These are phyloP conservation scores for Dysdera silvatica DNA, from an alignment of 1,140 invertebrate genomes.

Conservation along the genomic window DNA sequence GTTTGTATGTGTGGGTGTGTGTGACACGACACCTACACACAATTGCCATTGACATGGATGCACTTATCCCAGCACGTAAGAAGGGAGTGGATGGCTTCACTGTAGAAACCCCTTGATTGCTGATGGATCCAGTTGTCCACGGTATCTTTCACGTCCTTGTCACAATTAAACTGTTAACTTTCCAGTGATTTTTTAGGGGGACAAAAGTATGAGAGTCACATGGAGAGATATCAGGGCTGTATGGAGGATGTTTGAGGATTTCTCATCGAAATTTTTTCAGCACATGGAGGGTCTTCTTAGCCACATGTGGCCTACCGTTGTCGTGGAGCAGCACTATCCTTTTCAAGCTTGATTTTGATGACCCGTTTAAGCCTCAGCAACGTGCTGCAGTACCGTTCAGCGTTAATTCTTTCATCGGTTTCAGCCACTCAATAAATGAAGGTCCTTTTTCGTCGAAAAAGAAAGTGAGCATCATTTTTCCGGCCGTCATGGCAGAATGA, in stretches of 20 bases:
- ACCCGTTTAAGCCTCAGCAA: neutral
- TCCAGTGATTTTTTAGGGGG: no score
- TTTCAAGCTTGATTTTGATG: neutral
- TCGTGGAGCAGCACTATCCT: neutral
- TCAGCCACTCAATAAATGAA: no score
- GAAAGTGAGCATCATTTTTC: no score
- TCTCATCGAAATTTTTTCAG: no score
- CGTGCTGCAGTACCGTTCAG: neutral
- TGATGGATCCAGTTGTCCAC: neutral
- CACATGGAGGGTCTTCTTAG: no score
- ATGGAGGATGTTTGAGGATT: no score
- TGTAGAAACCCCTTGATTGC: neutral
- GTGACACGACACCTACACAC: neutral
- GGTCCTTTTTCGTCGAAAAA: neutral
- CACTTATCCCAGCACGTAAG: neutral
- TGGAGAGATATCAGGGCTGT: no score
- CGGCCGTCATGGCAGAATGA: no score
- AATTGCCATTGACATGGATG: neutral
- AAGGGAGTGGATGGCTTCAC: neutral
- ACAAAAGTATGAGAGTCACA: no score
- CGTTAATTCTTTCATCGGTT: neutral
- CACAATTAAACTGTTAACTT: no score
- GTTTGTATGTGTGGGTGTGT: no score
- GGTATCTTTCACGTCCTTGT: neutral
- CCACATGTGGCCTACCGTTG: neutral